These are phyloP conservation scores for Capra hircus DNA, from an alignment of 2,113 vertebrate genomes.

Conservation along the genomic window DNA sequence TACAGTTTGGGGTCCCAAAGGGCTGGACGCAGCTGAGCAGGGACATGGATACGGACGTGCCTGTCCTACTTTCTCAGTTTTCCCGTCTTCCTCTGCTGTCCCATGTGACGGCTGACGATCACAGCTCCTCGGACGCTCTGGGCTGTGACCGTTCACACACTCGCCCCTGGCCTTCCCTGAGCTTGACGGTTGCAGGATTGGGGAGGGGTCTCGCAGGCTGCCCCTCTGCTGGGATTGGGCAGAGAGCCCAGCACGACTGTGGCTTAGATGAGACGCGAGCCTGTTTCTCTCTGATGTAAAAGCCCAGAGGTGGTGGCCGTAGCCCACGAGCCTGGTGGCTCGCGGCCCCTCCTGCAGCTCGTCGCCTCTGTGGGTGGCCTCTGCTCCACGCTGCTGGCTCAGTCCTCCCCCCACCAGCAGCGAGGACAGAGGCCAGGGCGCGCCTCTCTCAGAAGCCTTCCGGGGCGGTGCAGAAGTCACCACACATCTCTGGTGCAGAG, in stretches of 20 bases:
- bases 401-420: accelerated
- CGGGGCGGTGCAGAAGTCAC: accelerated
- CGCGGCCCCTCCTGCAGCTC: accelerated
- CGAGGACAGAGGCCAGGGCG: not conserved
- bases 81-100: not conserved
- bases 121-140: not conserved
- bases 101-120: accelerated
- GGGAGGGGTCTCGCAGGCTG: not conserved
- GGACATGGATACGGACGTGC: accelerated
- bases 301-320: not conserved
- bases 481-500: not conserved
- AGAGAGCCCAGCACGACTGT: not conserved
- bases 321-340: not conserved
- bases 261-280: not conserved
- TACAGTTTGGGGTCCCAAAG: not conserved
- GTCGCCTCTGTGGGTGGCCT: too few relatives aligned
- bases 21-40: not conserved
- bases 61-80: not conserved
- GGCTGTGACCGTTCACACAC: not conserved
- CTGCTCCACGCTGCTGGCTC: not conserved
- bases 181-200: not conserved
- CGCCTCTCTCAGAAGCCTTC: not conserved
- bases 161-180: not conserved
- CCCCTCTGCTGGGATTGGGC: not conserved
- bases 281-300: not conserved